Evolutionary conservation across 2,797 vertebrate genomes (phyloP).

Genomic region (Rhinatrema bivittatum): DNA sequence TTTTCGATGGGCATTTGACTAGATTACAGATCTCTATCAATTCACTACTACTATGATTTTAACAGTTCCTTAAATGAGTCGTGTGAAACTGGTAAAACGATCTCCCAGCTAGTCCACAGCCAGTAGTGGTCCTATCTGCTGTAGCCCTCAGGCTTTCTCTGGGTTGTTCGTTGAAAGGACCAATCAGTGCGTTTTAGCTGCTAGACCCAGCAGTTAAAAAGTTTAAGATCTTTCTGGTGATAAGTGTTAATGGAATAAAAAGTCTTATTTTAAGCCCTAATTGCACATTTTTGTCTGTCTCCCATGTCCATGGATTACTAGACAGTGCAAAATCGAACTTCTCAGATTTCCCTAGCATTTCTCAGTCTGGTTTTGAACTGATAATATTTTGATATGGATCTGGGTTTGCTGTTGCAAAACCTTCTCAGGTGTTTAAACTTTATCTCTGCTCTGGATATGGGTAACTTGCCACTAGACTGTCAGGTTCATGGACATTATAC

Average conservation of each 20-base stretch:
- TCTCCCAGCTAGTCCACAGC: slow-evolving; percentile 1
- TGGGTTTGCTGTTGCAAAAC: slow-evolving; percentile 5
- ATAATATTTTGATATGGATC: slow-evolving; percentile 19
- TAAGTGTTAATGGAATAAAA: slow-evolving; percentile 45
- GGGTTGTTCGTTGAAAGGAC: no score
- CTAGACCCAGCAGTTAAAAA: slow-evolving; percentile 13
- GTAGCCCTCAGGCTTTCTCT: slow-evolving; percentile 1
- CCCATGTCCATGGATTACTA: slow-evolving; percentile 49
- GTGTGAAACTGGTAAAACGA: slow-evolving; percentile 7
- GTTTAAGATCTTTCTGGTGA: slow-evolving; percentile 26
- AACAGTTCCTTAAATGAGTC: slow-evolving; percentile 16
- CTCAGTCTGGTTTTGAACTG: slow-evolving; percentile 25
- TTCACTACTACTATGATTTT: no score
- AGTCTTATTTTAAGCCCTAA: slow-evolving; percentile 58
- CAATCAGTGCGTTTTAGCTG: no score
- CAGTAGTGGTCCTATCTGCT: slow-evolving; percentile 11
- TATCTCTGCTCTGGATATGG: background rate
- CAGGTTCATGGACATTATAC: no score
- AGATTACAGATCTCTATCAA: no score
- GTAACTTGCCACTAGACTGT: slow-evolving; percentile 1
- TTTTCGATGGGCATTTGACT: no score
- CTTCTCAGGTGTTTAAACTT: slow-evolving; percentile 1
- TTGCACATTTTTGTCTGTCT: slow-evolving; percentile 56
- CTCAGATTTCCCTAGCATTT: slow-evolving; percentile 54
- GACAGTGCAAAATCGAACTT: slow-evolving; percentile 12